Conservation (phyloP, 1,140 invertebrate genomes). For the Procambarus virginalis region DNA sequence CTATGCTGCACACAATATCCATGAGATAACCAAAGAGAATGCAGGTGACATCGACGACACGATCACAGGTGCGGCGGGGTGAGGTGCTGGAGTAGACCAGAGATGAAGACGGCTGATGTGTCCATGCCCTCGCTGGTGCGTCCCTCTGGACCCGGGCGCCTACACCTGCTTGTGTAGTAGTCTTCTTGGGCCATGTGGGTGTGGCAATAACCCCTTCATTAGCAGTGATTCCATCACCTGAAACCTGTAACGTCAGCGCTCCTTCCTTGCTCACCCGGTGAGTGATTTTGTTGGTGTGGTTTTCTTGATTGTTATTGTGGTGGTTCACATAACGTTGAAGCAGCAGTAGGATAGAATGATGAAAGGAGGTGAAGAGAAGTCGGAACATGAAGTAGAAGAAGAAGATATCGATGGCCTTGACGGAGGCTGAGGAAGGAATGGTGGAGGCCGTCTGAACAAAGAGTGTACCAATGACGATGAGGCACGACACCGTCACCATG, state of each 20-base stretch:
- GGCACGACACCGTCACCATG: constrained; percentile 23
- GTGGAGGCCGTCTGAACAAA: constrained; percentile 13
- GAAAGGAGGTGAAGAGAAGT: background rate
- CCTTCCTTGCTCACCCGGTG: background rate
- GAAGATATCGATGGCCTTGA: constrained; percentile 20
- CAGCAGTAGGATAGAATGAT: background rate
- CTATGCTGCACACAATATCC: background rate
- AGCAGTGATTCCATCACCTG: background rate
- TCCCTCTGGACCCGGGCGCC: no score
- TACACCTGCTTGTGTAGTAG: no score
- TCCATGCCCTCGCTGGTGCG: no score
- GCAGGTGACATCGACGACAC: background rate
- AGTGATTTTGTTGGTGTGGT: background rate
- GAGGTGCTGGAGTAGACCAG: no score
- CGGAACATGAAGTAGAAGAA: constrained; percentile 22
- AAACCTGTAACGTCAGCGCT: no score
- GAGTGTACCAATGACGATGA: constrained; percentile 21
- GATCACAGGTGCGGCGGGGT: background rate
- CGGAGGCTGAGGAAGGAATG: background rate
- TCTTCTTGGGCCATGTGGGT: background rate
- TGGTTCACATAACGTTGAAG: background rate
- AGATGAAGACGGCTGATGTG: no score
- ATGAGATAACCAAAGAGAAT: background rate
- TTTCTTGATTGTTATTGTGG: background rate
- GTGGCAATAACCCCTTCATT: background rate